A percentile compares a stretch with the other conserved stretches of the same genome.
Conservation (phyloP, 2,113 vertebrate species). For the Bufo bufo region DNA sequence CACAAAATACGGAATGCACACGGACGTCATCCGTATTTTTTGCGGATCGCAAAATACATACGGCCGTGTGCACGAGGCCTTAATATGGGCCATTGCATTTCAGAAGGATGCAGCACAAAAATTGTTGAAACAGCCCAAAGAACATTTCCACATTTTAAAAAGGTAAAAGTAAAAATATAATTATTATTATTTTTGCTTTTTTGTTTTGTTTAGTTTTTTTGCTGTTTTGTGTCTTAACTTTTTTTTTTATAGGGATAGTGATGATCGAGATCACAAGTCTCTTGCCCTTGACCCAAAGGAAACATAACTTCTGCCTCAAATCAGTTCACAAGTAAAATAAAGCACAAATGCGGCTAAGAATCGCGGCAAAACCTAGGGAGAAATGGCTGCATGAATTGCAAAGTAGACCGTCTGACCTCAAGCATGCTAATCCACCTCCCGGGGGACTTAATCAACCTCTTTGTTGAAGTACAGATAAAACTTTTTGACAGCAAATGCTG, state of each 20-base stretch:
- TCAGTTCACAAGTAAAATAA: slow-evolving; percentile 61
- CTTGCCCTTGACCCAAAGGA: slow-evolving; percentile 2
- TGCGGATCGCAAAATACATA: too few relatives aligned
- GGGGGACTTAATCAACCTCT: slow-evolving; percentile 77
- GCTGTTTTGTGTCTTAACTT: rapidly evolving
- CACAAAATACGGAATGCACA: too few relatives aligned
- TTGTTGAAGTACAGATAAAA: slow-evolving; percentile 81
- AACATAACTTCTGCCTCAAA: slow-evolving; percentile 61
- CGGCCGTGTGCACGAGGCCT: too few relatives aligned
- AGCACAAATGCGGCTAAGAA: slow-evolving; percentile 61
- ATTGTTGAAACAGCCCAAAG: too few relatives aligned
- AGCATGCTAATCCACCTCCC: slow-evolving; percentile 77
- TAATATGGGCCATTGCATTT: too few relatives aligned
- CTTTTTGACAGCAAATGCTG: slow-evolving; percentile 77
- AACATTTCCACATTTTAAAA: too few relatives aligned
- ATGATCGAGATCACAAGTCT: not conserved
- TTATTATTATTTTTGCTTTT: not conserved
- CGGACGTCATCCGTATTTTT: too few relatives aligned
- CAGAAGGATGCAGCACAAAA: too few relatives aligned
- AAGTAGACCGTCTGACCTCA: slow-evolving; percentile 71
- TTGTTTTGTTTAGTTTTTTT: not conserved
- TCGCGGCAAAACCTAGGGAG: slow-evolving; percentile 65
- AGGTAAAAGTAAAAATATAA: too few relatives aligned
- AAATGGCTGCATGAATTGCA: slow-evolving; percentile 75
- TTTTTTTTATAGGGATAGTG: not conserved